Conservation (phyloP, 2,113 vertebrate species). For the Sakesphorus luctuosus region DNA sequence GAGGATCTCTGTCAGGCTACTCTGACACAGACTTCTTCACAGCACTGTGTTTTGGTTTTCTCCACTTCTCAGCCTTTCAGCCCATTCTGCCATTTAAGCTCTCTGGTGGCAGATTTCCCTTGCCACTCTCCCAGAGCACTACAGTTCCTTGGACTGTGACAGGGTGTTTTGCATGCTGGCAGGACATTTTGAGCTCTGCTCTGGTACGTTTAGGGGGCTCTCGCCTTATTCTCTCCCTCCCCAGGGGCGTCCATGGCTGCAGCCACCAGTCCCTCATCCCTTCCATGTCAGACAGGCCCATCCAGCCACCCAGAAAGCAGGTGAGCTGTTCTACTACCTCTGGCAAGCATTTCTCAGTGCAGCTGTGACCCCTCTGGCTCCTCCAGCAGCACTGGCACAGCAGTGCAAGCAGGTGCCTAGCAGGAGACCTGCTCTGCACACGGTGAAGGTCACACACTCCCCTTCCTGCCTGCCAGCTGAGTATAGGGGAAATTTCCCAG, state of each 20-base stretch:
- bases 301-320: rapidly evolving
- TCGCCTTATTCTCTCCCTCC: background rate
- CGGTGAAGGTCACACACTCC: background rate
- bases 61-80: background rate
- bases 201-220: background rate
- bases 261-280: background rate
- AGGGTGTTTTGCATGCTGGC: background rate
- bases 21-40: background rate
- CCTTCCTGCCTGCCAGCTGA: background rate
- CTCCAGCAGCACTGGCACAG: background rate
- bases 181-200: background rate
- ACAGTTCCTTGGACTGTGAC: background rate
- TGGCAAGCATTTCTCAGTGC: background rate
- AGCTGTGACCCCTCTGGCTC: background rate
- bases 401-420: background rate
- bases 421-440: background rate
- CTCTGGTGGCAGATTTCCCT: background rate
- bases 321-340: background rate
- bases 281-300: background rate
- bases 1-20: background rate
- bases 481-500: background rate
- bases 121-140: background rate
- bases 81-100: background rate
- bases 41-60: background rate
- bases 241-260: no score